Evolutionary conservation across 2,797 vertebrate genomes (phyloP), one percentile per base, ranked within the genome.

Genomic region (Prunella strophiata): DNA sequence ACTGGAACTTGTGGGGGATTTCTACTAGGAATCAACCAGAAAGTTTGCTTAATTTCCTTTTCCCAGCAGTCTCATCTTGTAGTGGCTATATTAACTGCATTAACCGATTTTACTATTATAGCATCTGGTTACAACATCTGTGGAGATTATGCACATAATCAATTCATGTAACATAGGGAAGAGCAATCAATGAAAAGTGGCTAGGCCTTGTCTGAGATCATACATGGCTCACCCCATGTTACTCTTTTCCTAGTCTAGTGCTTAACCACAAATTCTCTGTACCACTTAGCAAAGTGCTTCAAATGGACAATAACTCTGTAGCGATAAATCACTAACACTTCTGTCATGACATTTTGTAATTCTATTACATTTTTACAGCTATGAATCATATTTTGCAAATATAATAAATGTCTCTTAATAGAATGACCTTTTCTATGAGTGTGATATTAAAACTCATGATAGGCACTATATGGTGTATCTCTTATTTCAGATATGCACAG

Each of bases 161-260:
- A 43, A 8, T 68, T 61, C 2, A 54, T 23, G 30, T 21, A 57
- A 55, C 43, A 9, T 54, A 62, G 36, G 7, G 29, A 83, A 77
- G 32, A 76, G 5, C 29, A 66, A n/a, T 57, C 66, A 67, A 29
- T 50, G 43, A 54, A 16, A 80, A 80, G 10, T 32, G 20, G 9
- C 43, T n/a, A 38, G 20, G 20, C 7, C 7, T 88, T 76, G 10
- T 45, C 26, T 21, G 50, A 61, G 43, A 29, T 32, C 18, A 66
- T 30, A 34, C 2, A 45, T 13, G 27, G 57, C 13, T 62, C 18
- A 58, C 3, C 10, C 10, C 0, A 0, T 11, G 3, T 38, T 65
- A 57, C 13, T 55, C 2, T 18, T 50, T 58, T 80, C 42, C 34
- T 74, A 29, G 8, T 25, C 25, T 10, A 36, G 11, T 59, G 40